Evolutionary conservation across 2,888 invertebrate genomes (phyloP).

Genomic region (Hemicrepidius hirtus): DNA sequence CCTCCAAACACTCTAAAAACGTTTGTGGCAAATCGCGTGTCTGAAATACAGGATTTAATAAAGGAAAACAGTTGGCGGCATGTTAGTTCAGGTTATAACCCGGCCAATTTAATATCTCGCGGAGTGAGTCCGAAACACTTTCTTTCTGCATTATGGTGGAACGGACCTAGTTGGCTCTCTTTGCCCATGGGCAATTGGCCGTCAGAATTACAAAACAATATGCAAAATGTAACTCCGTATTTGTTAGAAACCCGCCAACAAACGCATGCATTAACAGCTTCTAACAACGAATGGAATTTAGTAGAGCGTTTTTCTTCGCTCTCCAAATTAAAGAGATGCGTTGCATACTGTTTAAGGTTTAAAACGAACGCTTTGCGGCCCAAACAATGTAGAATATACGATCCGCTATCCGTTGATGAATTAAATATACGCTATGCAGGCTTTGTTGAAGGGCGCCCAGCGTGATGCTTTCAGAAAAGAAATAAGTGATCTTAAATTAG

Average conservation of each 20-base stretch:
- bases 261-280: background rate
- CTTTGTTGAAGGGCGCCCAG: background rate
- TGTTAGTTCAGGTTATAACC: conserved; percentile 48
- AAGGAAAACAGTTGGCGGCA: conserved; percentile 32
- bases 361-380: background rate
- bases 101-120: conserved; percentile 47
- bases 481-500: background rate
- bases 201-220: background rate
- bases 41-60: conserved; percentile 42
- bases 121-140: background rate
- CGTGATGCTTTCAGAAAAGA: background rate
- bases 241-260: background rate
- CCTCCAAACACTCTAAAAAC: conserved; percentile 23
- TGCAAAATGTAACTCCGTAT: background rate
- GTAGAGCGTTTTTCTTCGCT: background rate
- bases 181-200: background rate
- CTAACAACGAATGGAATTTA: background rate
- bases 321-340: background rate
- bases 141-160: background rate
- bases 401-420: background rate
- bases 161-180: background rate
- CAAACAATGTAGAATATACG: background rate
- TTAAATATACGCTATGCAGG: background rate
- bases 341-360: background rate
- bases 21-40: conserved; percentile 49